Evolutionary conservation across 2,113 vertebrate species (phyloP).

Genomic region (Megaleporinus macrocephalus): DNA sequence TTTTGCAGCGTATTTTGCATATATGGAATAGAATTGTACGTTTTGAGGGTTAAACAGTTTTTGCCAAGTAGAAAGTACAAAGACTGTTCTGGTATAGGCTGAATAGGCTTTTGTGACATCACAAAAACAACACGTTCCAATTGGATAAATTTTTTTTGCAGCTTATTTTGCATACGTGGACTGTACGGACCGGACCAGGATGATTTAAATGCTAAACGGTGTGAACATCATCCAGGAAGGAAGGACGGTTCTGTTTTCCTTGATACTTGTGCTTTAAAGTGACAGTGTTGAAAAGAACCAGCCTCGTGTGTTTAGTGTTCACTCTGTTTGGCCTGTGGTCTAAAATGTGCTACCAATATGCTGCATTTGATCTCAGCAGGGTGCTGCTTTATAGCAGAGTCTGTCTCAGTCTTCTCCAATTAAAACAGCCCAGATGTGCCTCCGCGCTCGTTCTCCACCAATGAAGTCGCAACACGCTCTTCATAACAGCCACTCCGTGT

Average conservation of each 20-base stretch:
- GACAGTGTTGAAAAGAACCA: neutral
- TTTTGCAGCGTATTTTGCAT: no score
- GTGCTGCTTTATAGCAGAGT: constrained; percentile 71
- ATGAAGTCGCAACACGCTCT: constrained; percentile 55
- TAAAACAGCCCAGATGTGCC: constrained; percentile 78
- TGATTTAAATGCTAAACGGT: no score
- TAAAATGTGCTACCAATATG: constrained; percentile 76
- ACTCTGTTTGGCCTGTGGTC: constrained; percentile 62
- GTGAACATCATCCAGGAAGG: no score
- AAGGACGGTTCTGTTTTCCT: neutral
- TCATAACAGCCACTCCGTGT: constrained; percentile 43
- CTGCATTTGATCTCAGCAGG: constrained; percentile 78
- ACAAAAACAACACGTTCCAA: no score
- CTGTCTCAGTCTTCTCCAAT: constrained; percentile 72
- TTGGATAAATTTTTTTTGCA: no score
- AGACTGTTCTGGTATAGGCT: no score
- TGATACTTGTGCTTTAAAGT: neutral
- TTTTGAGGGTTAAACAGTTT: no score
- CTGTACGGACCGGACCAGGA: no score
- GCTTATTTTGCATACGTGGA: no score
- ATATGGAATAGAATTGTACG: no score
- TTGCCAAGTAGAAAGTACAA: no score
- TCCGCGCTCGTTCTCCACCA: constrained; percentile 61
- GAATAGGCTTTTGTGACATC: no score
- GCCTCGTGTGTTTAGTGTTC: constrained; percentile 11